These are phyloP conservation scores for Selenia dentaria DNA, from an alignment of 2,888 invertebrate species.

Conservation along the genomic window DNA sequence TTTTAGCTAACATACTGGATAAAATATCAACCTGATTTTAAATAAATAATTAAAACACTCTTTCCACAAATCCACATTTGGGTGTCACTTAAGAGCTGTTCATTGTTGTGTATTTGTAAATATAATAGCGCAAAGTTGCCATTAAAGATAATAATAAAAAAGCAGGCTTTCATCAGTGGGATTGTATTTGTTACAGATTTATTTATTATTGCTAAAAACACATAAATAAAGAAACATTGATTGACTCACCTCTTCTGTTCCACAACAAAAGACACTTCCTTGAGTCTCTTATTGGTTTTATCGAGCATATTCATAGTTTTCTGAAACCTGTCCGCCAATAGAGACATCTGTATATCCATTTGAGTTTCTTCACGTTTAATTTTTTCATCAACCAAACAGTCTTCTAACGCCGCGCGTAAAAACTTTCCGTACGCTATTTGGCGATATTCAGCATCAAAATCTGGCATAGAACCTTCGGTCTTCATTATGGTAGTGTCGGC, in stretches of 20 bases:
- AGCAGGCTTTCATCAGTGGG: too few relatives aligned
- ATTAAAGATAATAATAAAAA: too few relatives aligned
- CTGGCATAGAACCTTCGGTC: conserved; percentile 46
- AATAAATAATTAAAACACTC: too few relatives aligned
- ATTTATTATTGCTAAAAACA: too few relatives aligned
- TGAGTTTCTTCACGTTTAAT: conserved; percentile 65
- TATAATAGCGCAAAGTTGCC: too few relatives aligned
- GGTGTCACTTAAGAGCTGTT: too few relatives aligned
- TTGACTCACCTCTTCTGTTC: conserved; percentile 70
- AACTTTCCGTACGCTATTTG: conserved; percentile 68
- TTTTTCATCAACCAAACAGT: conserved; percentile 69
- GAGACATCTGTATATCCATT: conserved; percentile 73
- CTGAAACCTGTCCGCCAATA: conserved; percentile 71
- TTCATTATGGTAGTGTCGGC: conserved; percentile 51
- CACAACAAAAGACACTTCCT: conserved; percentile 73
- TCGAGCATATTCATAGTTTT: conserved; percentile 71
- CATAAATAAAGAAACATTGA: too few relatives aligned
- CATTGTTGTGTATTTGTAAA: too few relatives aligned
- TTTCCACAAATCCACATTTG: too few relatives aligned
- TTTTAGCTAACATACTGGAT: too few relatives aligned
- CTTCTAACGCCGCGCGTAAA: conserved; percentile 63
- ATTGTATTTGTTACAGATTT: too few relatives aligned
- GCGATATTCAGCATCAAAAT: conserved; percentile 55
- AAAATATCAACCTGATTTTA: too few relatives aligned
- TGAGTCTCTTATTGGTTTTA: conserved; percentile 70